Percentiles rank a stretch among this genome's conserved stretches.
These are phyloP conservation scores for Propithecus deckenii DNA, from an alignment of 2,797 vertebrate species.

Conservation along the genomic window DNA sequence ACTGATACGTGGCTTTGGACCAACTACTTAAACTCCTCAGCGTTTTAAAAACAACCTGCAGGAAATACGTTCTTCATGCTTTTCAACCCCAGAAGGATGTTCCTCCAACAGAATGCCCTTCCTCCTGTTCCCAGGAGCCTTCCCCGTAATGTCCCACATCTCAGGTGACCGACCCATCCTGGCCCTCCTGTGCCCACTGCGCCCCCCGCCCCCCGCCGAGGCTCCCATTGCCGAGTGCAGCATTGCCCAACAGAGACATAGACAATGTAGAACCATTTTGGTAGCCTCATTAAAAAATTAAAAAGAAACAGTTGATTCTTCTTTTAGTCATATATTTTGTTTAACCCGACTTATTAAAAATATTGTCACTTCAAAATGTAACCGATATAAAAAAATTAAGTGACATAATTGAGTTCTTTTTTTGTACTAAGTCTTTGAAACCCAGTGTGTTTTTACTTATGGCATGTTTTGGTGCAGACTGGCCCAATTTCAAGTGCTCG, in stretches of 20 bases:
- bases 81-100: accelerated
- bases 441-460: neutral
- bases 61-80: neutral
- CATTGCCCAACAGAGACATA: neutral
- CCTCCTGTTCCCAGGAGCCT: too few species aligned
- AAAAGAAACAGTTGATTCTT: neutral
- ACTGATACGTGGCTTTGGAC: too few species aligned
- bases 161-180: neutral
- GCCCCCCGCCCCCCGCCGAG: accelerated
- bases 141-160: neutral
- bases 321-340: neutral
- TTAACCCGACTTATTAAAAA: neutral
- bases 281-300: neutral
- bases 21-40: neutral
- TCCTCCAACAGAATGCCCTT: neutral
- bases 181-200: neutral
- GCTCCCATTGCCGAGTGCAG: neutral
- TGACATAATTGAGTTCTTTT: neutral
- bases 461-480: neutral
- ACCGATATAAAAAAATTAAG: neutral
- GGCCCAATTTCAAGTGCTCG: neutral
- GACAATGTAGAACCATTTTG: neutral
- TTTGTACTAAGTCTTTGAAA: neutral
- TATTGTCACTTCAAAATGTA: neutral
- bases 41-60: neutral